phyloP scores from a whole-genome alignment of 2,888 invertebrate species.

The Colletes collaris region DNA sequence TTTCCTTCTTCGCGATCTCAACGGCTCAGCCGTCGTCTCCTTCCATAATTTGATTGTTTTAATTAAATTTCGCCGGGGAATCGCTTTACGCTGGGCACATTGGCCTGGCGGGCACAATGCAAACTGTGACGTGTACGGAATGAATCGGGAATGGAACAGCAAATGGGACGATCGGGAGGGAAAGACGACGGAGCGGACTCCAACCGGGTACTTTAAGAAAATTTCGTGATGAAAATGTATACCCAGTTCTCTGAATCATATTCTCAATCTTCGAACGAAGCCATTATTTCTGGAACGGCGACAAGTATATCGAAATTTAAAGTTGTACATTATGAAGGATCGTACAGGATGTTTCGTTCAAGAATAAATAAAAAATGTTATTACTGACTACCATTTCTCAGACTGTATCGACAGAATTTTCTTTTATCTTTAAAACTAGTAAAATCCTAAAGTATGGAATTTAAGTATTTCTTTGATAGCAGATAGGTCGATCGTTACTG shows the following conservation, averaged over 20 bases:
- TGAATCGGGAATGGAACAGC: slow-evolving; percentile 76
- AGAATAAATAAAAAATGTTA: too few relatives aligned
- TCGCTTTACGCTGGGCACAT: slow-evolving; percentile 82
- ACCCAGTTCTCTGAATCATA: slow-evolving; percentile 7
- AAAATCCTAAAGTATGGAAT: too few relatives aligned
- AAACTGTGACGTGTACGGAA: slow-evolving; percentile 81
- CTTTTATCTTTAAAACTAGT: too few relatives aligned
- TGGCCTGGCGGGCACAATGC: slow-evolving; percentile 79
- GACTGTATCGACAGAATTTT: too few relatives aligned
- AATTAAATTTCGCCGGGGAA: slow-evolving; percentile 83
- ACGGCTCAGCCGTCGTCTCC: slow-evolving; percentile 79
- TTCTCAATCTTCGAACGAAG: background rate
- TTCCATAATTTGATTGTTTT: slow-evolving; percentile 83
- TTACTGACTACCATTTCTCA: too few relatives aligned
- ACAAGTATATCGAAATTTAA: background rate
- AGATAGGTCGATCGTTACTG: too few relatives aligned
- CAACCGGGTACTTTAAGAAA: slow-evolving; percentile 23
- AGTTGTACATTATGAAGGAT: too few relatives aligned
- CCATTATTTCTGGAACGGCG: background rate
- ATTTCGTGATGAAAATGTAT: slow-evolving; percentile 21
- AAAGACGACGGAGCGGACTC: slow-evolving; percentile 22
- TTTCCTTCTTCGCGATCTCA: slow-evolving; percentile 66
- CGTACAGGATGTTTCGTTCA: too few relatives aligned
- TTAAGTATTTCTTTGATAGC: too few relatives aligned
- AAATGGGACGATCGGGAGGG: slow-evolving; percentile 67